Base-by-base conservation (phyloP, 2,797 vertebrate genomes). In the Orientallactaga sibirica region DNA sequence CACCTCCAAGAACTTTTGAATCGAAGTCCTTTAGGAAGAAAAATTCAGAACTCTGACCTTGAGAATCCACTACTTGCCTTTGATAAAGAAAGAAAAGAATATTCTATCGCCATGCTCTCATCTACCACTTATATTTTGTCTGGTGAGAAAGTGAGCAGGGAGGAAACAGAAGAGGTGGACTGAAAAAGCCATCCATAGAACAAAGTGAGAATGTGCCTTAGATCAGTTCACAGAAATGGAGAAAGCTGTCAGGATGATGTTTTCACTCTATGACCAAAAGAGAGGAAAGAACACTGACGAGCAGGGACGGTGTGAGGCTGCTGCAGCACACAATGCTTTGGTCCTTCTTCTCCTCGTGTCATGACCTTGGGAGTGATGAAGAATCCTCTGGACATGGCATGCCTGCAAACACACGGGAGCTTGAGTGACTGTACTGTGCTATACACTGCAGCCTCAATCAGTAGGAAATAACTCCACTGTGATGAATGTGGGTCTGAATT, bases 401-500 rank as follows among this genome's bases (percentile, higher is more conserved):
- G 70, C 84, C 70, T 92, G 73, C 93, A 96, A 92, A 93, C 14
- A 77, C 37, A 1, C 77, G 75, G 19, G 64, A 29, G n/a, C 61
- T 48, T 37, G 2, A 0, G 48, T 20, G 19, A 9, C 86, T 87
- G 94, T 78, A 62, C n/a, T 92, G 93, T 94, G 91, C 76, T 24
- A n/a, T 33, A 86, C 19, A 0, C 0, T 84, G 96, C 20, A 7
- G 41, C 87, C 96, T 90, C 84, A 93, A 92, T 94, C 18, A 52
- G 70, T 76, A 96, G 41, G 48, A 94, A 74, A 91, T 66, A 92
- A 84, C 87, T 92, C 74, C 70, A 67, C 91, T 86, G 96, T 97
- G 97, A 98, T 96, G 95, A 98, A 97, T 96, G 88, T 55, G 29
- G 41, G 93, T 94, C 91, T 90, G 96, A 96, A 97, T 97, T 95